Evolutionary conservation across 2,797 vertebrate genomes (phyloP).

Genomic region (Coendou prehensilis): DNA sequence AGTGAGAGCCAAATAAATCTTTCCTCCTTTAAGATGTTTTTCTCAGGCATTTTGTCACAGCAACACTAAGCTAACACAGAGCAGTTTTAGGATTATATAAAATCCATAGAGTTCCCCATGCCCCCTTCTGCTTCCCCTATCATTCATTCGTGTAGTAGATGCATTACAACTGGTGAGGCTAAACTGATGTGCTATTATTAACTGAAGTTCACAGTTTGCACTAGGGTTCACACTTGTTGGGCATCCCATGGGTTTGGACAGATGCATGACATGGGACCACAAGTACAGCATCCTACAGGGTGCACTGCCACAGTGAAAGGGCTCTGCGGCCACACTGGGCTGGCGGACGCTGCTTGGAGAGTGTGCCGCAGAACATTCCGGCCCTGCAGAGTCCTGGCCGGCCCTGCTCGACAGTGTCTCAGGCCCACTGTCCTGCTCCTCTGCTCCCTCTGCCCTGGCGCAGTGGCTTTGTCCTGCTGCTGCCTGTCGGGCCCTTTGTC

Average conservation of each 20-base stretch:
- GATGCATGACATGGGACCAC: not conserved
- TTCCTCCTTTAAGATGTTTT: not conserved
- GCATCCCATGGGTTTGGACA: not conserved
- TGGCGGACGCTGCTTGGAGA: not conserved
- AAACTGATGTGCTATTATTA: not conserved
- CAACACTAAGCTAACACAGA: not conserved
- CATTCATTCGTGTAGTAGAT: too few species aligned
- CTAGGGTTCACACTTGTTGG: not conserved
- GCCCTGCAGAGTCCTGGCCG: not conserved
- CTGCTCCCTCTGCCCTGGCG: not conserved
- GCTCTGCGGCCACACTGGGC: not conserved
- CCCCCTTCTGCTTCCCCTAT: not conserved
- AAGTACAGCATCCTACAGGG: too few species aligned
- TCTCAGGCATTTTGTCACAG: not conserved
- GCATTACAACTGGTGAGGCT: not conserved
- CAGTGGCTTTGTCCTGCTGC: not conserved
- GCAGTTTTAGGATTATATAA: not conserved
- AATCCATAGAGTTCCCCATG: not conserved
- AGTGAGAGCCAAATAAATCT: not conserved
- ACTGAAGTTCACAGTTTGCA: not conserved
- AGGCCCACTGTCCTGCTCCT: not conserved
- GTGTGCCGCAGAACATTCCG: not conserved
- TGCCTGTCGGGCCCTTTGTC: accelerated
- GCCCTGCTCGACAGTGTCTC: not conserved
- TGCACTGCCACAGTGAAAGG: not conserved